Evolutionary conservation across 2,888 invertebrate species (phyloP).

Genomic region (Ormyrus labotus): DNA sequence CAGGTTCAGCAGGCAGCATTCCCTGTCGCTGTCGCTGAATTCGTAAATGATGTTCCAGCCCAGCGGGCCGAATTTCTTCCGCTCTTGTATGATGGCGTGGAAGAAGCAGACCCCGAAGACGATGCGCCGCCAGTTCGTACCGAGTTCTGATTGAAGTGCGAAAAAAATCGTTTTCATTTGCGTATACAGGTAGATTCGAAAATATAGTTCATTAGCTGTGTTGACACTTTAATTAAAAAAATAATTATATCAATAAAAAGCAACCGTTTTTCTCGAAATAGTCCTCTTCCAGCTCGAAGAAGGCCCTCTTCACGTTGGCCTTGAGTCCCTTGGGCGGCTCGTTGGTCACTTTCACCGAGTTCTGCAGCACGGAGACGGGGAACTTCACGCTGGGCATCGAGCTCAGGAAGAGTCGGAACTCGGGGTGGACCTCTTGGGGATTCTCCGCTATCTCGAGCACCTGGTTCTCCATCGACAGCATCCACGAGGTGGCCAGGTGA

Average conservation of each 20-base stretch:
- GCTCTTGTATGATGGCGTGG: slow-evolving; percentile 93
- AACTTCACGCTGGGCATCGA: slow-evolving; percentile 92
- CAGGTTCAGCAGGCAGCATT: slow-evolving; percentile 90
- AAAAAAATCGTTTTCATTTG: no score
- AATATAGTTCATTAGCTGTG: no score
- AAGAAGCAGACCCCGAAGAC: slow-evolving; percentile 92
- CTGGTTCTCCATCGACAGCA: slow-evolving; percentile 88
- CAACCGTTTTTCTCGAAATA: slow-evolving; percentile 89
- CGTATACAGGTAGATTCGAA: no score
- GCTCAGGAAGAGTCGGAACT: slow-evolving; percentile 90
- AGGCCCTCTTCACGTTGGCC: slow-evolving; percentile 91
- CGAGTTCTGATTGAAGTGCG: slow-evolving; percentile 76
- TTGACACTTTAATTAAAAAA: neutral
- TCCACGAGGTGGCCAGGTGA: slow-evolving; percentile 95
- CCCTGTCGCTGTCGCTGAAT: slow-evolving; percentile 94
- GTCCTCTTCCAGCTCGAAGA: slow-evolving; percentile 85
- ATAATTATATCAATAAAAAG: slow-evolving; percentile 52
- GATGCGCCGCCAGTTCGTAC: slow-evolving; percentile 84
- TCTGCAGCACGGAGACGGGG: slow-evolving; percentile 93
- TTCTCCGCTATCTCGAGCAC: slow-evolving; percentile 85
- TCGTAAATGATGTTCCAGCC: slow-evolving; percentile 97
- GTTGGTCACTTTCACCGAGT: slow-evolving; percentile 95
- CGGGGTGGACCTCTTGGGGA: slow-evolving; percentile 80
- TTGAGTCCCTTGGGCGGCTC: slow-evolving; percentile 95
- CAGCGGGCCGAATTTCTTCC: slow-evolving; percentile 92